Evolutionary conservation across 2,113 vertebrate species (phyloP).

Genomic region (Castor canadensis): DNA sequence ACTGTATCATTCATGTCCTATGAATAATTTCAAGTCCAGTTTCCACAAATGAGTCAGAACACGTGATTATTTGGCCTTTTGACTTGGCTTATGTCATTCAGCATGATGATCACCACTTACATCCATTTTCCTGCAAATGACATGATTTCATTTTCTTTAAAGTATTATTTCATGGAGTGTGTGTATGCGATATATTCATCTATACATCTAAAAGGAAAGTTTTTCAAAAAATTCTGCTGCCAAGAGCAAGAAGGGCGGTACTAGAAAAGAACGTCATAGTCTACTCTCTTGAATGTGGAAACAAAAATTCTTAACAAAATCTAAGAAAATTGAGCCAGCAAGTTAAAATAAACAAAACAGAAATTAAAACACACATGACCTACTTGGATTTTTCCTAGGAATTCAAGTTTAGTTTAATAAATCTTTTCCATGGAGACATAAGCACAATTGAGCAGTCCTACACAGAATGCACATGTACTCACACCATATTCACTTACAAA

Average conservation of each 20-base stretch:
- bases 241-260: not conserved
- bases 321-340: not conserved
- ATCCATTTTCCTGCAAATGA: no score
- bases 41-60: no score
- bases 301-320: not conserved
- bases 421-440: not conserved
- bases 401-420: not conserved
- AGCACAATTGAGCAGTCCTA: not conserved
- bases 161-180: no score
- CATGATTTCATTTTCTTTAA: no score
- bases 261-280: not conserved
- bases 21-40: no score
- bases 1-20: no score
- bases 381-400: not conserved
- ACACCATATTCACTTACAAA: not conserved
- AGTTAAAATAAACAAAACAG: not conserved
- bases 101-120: no score
- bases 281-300: not conserved
- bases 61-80: no score
- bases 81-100: no score
- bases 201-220: no score
- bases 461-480: accelerated
- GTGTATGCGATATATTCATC: no score
- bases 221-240: not conserved
- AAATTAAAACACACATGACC: not conserved